Percentiles rank a stretch among this genome's conserved stretches.
Evolutionary conservation across 2,888 invertebrate species (phyloP).

Genomic region (Eugnorisma glareosa): DNA sequence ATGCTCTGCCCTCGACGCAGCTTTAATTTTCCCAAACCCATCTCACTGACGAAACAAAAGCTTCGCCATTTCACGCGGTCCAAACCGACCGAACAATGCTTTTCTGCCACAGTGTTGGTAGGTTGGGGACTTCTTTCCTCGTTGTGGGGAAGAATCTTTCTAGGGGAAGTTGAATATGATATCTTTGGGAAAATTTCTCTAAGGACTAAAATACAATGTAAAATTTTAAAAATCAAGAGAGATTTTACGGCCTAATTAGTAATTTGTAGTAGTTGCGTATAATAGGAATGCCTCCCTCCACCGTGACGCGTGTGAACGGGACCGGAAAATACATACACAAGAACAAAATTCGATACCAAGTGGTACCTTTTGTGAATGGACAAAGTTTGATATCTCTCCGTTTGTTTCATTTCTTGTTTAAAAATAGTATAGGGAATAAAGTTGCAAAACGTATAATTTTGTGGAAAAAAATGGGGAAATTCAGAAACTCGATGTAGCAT

Average conservation of each 20-base stretch:
- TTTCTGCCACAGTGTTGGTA: slow-evolving; percentile 72
- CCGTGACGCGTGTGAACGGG: neutral
- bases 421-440: neutral
- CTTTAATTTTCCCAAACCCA: slow-evolving; percentile 89
- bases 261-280: neutral
- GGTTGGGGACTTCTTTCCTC: neutral
- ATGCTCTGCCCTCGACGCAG: slow-evolving; percentile 78
- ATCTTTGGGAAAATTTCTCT: neutral
- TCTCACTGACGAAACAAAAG: slow-evolving; percentile 85
- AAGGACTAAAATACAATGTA: neutral
- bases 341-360: neutral
- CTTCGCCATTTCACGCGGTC: slow-evolving; percentile 88
- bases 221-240: neutral
- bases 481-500: neutral
- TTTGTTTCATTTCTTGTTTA: neutral
- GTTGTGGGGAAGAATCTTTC: neutral
- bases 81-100: slow-evolving; percentile 88
- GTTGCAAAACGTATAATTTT: neutral
- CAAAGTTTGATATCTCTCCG: neutral
- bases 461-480: neutral
- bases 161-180: neutral
- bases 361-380: neutral
- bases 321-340: neutral
- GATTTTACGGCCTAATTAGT: neutral
- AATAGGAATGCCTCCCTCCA: neutral